Percentiles rank a stretch among this genome's conserved stretches.
phyloP scores from a whole-genome alignment of 2,888 invertebrate species.

The Synanthedon myopaeformis region DNA sequence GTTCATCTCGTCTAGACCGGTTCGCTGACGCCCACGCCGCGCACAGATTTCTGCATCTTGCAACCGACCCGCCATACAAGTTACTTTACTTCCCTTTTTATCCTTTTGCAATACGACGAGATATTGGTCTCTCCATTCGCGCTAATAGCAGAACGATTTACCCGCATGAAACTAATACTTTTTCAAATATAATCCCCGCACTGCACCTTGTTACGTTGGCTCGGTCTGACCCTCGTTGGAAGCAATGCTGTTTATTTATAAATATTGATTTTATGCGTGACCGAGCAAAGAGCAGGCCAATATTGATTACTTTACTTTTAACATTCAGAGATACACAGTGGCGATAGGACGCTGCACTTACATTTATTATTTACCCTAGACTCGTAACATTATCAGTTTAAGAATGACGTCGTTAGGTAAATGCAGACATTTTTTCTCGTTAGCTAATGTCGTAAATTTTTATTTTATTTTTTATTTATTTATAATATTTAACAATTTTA shows the following conservation, averaged over 20 bases:
- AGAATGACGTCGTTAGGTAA: slow-evolving; percentile 33
- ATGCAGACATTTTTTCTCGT: slow-evolving; percentile 15
- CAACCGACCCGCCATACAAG: slow-evolving; percentile 61
- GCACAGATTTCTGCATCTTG: slow-evolving; percentile 69
- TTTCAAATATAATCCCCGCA: neutral
- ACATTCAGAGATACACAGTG: slow-evolving; percentile 1
- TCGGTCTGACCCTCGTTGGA: slow-evolving; percentile 1
- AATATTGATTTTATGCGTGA: slow-evolving; percentile 5
- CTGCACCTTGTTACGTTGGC: neutral
- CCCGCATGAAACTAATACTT: neutral
- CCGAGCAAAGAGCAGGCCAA: neutral
- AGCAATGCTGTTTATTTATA: slow-evolving; percentile 6
- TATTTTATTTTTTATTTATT: no score
- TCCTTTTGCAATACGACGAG: slow-evolving; percentile 55
- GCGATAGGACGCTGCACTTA: slow-evolving; percentile 15
- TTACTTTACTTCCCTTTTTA: slow-evolving; percentile 62
- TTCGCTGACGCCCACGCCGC: slow-evolving; percentile 40
- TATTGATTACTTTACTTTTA: neutral
- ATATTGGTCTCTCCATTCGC: slow-evolving; percentile 41
- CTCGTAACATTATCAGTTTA: slow-evolving; percentile 29
- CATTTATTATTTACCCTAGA: slow-evolving; percentile 17
- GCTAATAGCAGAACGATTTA: slow-evolving; percentile 43
- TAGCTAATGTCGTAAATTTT: no score
- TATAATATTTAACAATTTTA: no score
- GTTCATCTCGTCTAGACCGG: slow-evolving; percentile 69